Evolutionary conservation across 2,113 vertebrate species (phyloP).

Genomic region (Petromus typicus): DNA sequence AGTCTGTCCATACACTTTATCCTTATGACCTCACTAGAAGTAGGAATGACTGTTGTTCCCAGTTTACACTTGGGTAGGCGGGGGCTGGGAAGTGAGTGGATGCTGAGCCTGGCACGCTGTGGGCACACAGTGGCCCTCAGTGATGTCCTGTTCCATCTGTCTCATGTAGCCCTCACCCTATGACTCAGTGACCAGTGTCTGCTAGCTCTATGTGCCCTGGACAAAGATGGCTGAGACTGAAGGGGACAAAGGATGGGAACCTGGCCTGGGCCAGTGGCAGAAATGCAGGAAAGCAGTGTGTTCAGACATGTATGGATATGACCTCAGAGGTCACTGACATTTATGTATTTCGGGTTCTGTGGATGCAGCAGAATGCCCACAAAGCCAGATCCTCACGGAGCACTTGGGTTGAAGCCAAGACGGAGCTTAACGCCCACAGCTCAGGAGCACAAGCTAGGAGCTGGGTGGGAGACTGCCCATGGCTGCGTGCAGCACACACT

Average conservation of each 20-base stretch:
- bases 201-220: neutral
- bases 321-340: neutral
- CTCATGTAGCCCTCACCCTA: neutral
- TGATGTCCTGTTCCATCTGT: fast-evolving
- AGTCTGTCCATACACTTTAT: neutral
- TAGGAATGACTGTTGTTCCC: neutral
- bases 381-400: neutral
- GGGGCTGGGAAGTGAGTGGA: neutral
- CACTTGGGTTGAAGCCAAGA: neutral
- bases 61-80: neutral
- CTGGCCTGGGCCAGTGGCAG: neutral
- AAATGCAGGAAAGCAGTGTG: neutral
- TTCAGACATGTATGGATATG: neutral
- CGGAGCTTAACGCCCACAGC: neutral
- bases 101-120: fast-evolving
- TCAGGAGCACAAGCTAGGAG: neutral
- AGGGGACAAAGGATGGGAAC: neutral
- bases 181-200: neutral
- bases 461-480: too few relatives aligned
- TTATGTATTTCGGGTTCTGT: neutral
- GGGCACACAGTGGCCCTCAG: fast-evolving
- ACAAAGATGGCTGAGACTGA: neutral
- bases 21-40: neutral
- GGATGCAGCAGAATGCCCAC: neutral
- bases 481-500: neutral